Conservation (phyloP, 1,140 invertebrate species). For the Monochamus saltuarius region DNA sequence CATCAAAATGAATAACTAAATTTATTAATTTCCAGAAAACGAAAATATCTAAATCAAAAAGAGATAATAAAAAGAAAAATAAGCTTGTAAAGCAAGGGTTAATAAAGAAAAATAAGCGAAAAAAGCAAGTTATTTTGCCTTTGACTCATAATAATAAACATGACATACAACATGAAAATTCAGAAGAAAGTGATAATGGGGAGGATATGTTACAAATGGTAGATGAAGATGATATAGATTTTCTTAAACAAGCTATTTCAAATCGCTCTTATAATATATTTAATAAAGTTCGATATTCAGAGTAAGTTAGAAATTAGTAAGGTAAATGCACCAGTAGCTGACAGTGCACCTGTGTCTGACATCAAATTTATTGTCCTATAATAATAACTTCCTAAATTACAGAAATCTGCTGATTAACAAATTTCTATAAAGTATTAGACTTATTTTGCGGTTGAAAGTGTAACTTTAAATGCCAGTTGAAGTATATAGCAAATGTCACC, state of each 20-base stretch:
- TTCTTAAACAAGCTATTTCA: constrained; percentile 58
- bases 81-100: constrained; percentile 64
- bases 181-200: constrained; percentile 56
- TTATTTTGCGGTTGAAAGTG: no score
- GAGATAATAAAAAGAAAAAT: constrained; percentile 63
- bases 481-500: no score
- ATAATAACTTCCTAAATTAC: no score
- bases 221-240: constrained; percentile 64
- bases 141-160: neutral
- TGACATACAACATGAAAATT: constrained; percentile 1
- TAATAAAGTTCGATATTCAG: constrained; percentile 49
- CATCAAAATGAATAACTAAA: no score
- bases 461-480: no score
- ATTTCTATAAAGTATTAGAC: no score
- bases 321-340: no score
- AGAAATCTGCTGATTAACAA: no score
- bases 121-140: neutral
- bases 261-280: constrained; percentile 56
- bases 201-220: constrained; percentile 66
- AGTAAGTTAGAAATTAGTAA: constrained; percentile 43
- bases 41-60: constrained; percentile 63
- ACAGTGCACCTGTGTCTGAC: no score
- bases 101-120: constrained; percentile 49
- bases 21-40: constrained; percentile 46
- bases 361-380: no score